Percentiles rank a stretch among this genome's conserved stretches.
These are phyloP conservation scores for Sanderia malayensis DNA, from an alignment of 30 jellyfish, hydroid and myxozoan species.

Conservation along the genomic window DNA sequence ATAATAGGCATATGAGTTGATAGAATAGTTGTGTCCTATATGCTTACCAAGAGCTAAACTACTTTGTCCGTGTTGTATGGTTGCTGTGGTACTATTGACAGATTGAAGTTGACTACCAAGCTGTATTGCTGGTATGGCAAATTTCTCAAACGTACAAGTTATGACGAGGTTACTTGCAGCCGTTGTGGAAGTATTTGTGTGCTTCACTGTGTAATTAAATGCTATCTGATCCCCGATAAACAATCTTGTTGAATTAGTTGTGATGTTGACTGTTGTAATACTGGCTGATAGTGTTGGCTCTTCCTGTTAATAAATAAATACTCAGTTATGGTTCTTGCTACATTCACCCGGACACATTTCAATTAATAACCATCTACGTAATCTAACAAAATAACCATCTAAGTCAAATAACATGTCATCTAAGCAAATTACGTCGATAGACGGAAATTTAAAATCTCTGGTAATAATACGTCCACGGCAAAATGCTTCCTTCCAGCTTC, in stretches of 20 bases:
- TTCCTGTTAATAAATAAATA: constrained; percentile 47
- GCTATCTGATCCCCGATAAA: constrained; percentile 59
- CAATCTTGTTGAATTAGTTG: constrained; percentile 62
- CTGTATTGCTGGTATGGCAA: constrained; percentile 24
- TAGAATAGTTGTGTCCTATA: no score
- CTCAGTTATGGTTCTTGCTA: no score
- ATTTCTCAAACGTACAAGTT: constrained; percentile 32
- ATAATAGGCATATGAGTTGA: no score
- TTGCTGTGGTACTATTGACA: constrained; percentile 16
- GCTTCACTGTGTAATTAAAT: constrained; percentile 48
- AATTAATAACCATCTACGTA: no score
- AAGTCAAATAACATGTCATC: no score
- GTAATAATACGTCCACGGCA: no score
- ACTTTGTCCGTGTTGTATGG: constrained; percentile 16
- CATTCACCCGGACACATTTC: no score
- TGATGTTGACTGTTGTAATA: constrained; percentile 38
- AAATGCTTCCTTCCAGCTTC: no score
- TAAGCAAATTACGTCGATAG: no score
- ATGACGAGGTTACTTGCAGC: constrained; percentile 37
- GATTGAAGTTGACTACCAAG: background rate
- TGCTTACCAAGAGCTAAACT: no score
- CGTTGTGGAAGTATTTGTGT: constrained; percentile 68
- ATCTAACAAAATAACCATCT: no score
- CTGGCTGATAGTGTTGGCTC: constrained; percentile 70
- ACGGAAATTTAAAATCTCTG: no score